These are phyloP conservation scores for Xenus cinereus DNA, from an alignment of 2,113 vertebrate species.

Conservation along the genomic window DNA sequence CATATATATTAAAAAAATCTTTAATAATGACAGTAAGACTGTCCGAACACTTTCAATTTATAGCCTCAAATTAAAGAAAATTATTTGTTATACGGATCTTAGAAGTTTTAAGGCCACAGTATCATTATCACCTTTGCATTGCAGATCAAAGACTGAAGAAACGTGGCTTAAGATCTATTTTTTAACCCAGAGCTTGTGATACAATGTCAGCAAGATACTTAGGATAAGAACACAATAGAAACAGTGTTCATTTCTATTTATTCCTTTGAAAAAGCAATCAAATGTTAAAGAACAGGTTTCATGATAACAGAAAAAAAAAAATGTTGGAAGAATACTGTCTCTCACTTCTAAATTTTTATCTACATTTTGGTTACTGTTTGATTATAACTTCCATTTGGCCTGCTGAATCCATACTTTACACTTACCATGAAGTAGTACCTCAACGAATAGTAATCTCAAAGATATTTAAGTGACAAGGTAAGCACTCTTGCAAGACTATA, in stretches of 20 bases:
- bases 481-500: not conserved
- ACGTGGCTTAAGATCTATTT: conserved; percentile 4
- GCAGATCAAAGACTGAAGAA: conserved; percentile 31
- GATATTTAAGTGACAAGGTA: not conserved
- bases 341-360: not conserved
- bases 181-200: not conserved
- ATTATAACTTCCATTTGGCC: not conserved
- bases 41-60: conserved; percentile 43
- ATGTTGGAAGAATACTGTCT: not conserved
- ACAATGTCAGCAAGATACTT: not conserved
- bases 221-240: conserved; percentile 20
- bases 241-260: not conserved
- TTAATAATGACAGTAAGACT: not conserved
- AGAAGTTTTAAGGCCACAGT: not conserved
- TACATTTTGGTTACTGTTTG: not conserved
- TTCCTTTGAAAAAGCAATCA: not conserved
- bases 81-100: conserved; percentile 20
- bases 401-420: not conserved
- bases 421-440: not conserved
- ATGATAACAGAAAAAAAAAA: not conserved
- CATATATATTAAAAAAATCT: not conserved
- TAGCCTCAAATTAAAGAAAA: conserved; percentile 25
- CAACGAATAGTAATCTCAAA: not conserved
- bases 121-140: conserved; percentile 26
- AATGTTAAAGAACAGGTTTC: not conserved